Evolutionary conservation across 2,888 invertebrate genomes (phyloP), one percentile per base, ranked within the genome.

Genomic region (Acholoe squamosa): DNA sequence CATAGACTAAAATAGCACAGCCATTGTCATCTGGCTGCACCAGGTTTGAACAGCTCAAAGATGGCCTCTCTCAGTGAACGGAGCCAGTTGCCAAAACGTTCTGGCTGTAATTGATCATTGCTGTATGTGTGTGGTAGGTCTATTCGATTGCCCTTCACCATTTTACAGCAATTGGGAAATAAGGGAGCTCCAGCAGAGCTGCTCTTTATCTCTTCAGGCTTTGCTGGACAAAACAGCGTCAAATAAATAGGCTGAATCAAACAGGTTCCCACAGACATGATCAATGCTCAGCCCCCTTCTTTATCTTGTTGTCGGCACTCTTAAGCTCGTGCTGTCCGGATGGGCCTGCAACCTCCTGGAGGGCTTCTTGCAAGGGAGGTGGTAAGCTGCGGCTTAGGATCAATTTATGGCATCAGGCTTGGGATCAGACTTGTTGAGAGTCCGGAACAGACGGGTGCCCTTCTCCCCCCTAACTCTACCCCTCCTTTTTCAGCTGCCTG

Each of bases 351-450:
- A 14, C 16, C 33, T 34, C 80, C 22, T 31, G 76, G 16, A 34
- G 80, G 80, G 33, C 33, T 80, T 43, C 80, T 34, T 33, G 34
- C 76, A n/a, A 25, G 7, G 43, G 43, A 80, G 43, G 80, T 34
- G 80, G 34, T 43, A 80, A 80, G 80, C 80, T 43, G 25, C 16
- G 80, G 80, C 80, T 80, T 80, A 80, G 80, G 80, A 43, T 80
- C 80, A 80, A 80, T 80, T 80, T 80, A 80, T 80, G 80, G 80
- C 80, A 80, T 80, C 34, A 80, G 80, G 80, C 80, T 16, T 34
- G 33, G n/a, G 80, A 80, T 80, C 80, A 80, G 80, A 80, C 80
- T 80, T 80, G 80, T 33, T 80, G 80, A 80, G 80, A 80, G 80
- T 16, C 80, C 25, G 80, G 80, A 43, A 80, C 80, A 80, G 80